Evolutionary conservation across 1,140 invertebrate genomes (phyloP).

Genomic region (Metopolophium dirhodum): DNA sequence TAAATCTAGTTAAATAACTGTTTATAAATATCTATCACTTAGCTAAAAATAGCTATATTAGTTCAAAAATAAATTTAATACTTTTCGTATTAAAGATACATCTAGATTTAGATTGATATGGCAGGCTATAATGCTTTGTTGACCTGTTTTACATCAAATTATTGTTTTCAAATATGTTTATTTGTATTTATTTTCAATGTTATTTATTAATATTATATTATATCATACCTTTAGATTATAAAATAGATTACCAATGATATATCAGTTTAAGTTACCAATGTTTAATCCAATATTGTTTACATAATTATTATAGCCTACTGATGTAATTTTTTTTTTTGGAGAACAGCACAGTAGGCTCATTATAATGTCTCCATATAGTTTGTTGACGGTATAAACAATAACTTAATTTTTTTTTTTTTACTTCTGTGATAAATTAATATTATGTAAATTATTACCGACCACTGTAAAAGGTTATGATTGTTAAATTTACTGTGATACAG

Average conservation of each 20-base stretch:
- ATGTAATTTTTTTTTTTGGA: constrained; percentile 42
- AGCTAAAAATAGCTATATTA: neutral
- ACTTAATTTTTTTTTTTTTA: constrained; percentile 49
- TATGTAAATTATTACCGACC: constrained; percentile 45
- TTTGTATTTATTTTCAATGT: constrained; percentile 31
- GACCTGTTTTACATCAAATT: neutral
- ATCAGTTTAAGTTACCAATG: constrained; percentile 54
- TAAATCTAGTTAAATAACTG: neutral
- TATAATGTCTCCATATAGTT: constrained; percentile 49
- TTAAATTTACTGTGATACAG: constrained; percentile 55
- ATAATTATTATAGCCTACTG: constrained; percentile 21
- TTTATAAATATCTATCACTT: neutral
- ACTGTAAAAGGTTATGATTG: constrained; percentile 47
- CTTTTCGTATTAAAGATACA: neutral
- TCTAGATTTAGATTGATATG: neutral
- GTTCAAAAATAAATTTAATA: constrained; percentile 8
- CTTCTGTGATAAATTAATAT: constrained; percentile 56
- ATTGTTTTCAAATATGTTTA: neutral
- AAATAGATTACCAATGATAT: constrained; percentile 42
- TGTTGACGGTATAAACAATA: constrained; percentile 47
- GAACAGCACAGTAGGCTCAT: constrained; percentile 9
- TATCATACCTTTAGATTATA: constrained; percentile 41
- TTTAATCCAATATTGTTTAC: constrained; percentile 46
- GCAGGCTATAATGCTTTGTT: neutral
- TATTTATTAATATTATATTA: constrained; percentile 41